These are phyloP conservation scores for Lasaia peninsularis DNA, from an alignment of 1,140 invertebrate species.

Conservation along the genomic window DNA sequence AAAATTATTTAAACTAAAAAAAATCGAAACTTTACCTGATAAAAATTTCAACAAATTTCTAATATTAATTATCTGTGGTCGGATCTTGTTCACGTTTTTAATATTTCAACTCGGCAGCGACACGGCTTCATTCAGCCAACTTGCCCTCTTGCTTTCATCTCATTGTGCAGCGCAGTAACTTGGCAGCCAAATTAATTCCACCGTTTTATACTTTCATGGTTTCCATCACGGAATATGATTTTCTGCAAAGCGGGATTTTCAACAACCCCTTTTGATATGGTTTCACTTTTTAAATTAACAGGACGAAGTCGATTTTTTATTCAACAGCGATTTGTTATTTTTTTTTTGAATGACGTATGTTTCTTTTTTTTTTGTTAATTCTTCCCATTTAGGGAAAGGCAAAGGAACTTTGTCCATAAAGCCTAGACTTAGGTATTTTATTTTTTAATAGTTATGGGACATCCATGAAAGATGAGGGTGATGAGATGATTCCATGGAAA, in stretches of 20 bases:
- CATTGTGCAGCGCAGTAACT: conserved; percentile 56
- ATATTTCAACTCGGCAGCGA: conserved; percentile 55
- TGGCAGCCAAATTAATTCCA: conserved; percentile 69
- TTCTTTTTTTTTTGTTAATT: too few species aligned
- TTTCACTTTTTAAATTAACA: conserved; percentile 51
- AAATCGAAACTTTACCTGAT: too few species aligned
- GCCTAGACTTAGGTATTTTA: too few species aligned
- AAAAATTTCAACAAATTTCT: neutral
- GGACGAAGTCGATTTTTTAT: conserved; percentile 5
- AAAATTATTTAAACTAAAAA: too few species aligned
- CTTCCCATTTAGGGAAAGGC: too few species aligned
- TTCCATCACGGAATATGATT: conserved; percentile 63
- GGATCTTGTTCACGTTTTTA: conserved; percentile 53
- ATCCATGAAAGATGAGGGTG: too few species aligned
- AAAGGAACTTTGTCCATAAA: too few species aligned
- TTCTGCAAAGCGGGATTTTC: conserved; percentile 47
- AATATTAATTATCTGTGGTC: conserved; percentile 34
- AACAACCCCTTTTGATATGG: conserved; percentile 48
- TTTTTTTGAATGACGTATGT: neutral
- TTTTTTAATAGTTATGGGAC: too few species aligned
- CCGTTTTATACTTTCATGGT: conserved; percentile 58
- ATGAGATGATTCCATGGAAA: too few species aligned
- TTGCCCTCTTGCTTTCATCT: conserved; percentile 66
- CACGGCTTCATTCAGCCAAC: conserved; percentile 58
- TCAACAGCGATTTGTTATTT: neutral